phyloP scores from a whole-genome alignment of 2,113 vertebrate species.

The Oncorhynchus nerka region DNA sequence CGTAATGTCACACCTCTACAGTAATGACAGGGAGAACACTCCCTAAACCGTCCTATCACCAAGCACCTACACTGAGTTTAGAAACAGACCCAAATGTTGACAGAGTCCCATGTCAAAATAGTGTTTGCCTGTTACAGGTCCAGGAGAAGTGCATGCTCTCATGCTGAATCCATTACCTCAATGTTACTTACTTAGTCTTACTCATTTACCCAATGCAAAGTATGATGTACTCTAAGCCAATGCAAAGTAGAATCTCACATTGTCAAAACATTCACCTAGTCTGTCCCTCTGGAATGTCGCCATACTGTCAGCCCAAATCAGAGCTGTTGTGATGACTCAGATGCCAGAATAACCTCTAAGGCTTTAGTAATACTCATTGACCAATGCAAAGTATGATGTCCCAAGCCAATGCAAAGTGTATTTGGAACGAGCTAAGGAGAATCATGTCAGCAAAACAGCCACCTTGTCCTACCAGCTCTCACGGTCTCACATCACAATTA shows the following conservation, averaged over 20 bases:
- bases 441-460: too few relatives aligned
- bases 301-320: not conserved
- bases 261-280: too few relatives aligned
- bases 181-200: not conserved
- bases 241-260: too few relatives aligned
- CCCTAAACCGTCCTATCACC: not conserved
- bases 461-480: too few relatives aligned
- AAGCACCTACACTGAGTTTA: not conserved
- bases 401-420: too few relatives aligned
- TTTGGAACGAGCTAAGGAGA: too few relatives aligned
- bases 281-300: too few relatives aligned
- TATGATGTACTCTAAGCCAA: too few relatives aligned
- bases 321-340: not conserved
- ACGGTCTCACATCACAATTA: too few relatives aligned
- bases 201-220: too few relatives aligned
- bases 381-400: too few relatives aligned
- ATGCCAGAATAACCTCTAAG: not conserved
- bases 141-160: not conserved
- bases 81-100: not conserved
- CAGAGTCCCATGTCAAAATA: not conserved
- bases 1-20: conserved; percentile 38
- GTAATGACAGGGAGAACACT: conserved; percentile 43
- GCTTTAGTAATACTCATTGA: too few relatives aligned
- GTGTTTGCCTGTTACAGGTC: not conserved
- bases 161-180: not conserved